Conservation (phyloP, 2,113 vertebrate genomes). For the Catagonus wagneri region DNA sequence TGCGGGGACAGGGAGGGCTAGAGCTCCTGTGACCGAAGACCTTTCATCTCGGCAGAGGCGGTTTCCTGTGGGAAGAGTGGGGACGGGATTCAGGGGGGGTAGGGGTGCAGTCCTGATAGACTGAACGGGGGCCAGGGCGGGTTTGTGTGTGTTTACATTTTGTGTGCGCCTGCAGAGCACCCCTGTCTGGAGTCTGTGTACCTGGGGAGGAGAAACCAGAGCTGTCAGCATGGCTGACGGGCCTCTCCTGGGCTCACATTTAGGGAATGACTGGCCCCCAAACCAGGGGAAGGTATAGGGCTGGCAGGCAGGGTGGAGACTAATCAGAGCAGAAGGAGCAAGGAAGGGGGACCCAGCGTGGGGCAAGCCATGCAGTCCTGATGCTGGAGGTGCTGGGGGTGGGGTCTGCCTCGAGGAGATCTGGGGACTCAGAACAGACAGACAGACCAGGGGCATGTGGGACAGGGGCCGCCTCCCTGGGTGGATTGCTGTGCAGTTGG, state of each 20-base stretch:
- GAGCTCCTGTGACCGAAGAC: neutral
- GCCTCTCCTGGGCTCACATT: neutral
- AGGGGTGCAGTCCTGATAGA: neutral
- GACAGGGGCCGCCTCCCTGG: neutral
- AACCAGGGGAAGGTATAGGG: neutral
- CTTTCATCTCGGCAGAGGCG: neutral
- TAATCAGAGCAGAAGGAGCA: neutral
- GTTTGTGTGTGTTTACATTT: no score
- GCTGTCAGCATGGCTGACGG: fast-evolving
- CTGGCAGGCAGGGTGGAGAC: neutral
- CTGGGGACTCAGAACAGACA: neutral
- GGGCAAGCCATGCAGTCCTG: neutral
- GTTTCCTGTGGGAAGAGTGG: neutral
- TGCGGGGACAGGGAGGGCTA: neutral
- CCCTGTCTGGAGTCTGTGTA: neutral
- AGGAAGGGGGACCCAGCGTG: neutral
- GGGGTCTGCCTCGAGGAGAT: neutral
- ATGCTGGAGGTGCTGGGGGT: neutral
- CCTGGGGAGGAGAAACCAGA: neutral
- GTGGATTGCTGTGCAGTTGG: neutral
- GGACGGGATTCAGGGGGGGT: neutral
- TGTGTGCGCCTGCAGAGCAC: no score
- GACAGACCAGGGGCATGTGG: neutral
- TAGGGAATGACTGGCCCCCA: neutral
- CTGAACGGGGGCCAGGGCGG: neutral